Base-by-base conservation (phyloP, 2,797 vertebrate species). In the Tapera naevia region DNA sequence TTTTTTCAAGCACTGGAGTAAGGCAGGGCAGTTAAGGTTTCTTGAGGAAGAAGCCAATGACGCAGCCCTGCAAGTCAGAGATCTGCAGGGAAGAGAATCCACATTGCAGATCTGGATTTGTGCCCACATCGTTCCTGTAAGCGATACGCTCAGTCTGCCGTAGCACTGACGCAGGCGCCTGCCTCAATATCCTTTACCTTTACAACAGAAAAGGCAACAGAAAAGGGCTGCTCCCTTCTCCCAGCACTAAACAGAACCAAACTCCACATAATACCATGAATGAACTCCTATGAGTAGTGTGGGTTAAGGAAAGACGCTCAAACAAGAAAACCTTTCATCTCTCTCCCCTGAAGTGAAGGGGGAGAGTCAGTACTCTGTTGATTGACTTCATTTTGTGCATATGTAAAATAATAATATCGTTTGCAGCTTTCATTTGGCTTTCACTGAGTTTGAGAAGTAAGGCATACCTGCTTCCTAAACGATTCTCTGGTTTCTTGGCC, bases 391-490 rank as follows among this genome's bases (percentile, higher is more conserved):
- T 50, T 62, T 85, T 65, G 22, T 85, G 37, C 46, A n/a, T 53
- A 35, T 25, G 30, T 58, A 67, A 86, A 91, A 70, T 4, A 78
- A 25, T 9, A 39, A 13, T 5, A 72, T 9, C 65, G 46, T 80
- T 79, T 90, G 30, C 57, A 92, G 56, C 28, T 88, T 81, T 76
- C 32, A 66, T n/a, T 25, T 73, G 57, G 10, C 11, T 57, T 80
- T 33, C 35, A 74, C 65, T 9, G 43, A 51, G 21, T 54, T 30
- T 84, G 70, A 70, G 39, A 95, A 90, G 12, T 64, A 69, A 93
- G 35, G 10, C 88, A 97, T 98, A 99, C 99, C 97, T 99, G 95
- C 98, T 97, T 95, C 99, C 99, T 94, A 99, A 98, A 79, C 99
- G 98, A 39, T 99, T 98, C 2, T 99, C 98, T 3, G 97, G 95